A percentile compares a stretch with the other conserved stretches of the same genome.
Evolutionary conservation across 2,888 invertebrate species (phyloP).

Genomic region (Odontomyia ornata): DNA sequence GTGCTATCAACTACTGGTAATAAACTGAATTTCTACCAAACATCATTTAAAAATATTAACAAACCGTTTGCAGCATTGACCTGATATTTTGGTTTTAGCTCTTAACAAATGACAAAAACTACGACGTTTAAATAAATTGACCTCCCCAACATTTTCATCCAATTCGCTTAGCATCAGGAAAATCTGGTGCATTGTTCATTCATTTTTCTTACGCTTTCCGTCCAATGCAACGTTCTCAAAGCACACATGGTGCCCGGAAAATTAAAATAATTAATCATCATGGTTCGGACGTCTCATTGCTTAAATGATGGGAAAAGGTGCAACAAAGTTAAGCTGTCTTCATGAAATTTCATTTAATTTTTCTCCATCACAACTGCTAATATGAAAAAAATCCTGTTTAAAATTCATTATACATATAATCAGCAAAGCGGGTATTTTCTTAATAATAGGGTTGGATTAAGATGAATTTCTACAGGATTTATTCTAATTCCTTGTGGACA

Average conservation of each 20-base stretch:
- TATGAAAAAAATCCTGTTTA: background rate
- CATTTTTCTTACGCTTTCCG: constrained; percentile 24
- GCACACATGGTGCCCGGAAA: constrained; percentile 34
- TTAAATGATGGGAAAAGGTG: background rate
- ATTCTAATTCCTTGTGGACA: too few relatives aligned
- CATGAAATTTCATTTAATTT: background rate
- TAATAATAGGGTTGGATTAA: constrained; percentile 5
- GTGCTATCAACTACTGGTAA: too few relatives aligned
- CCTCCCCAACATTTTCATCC: background rate
- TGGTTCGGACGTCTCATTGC: constrained; percentile 6
- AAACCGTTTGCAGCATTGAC: background rate
- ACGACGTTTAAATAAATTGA: background rate
- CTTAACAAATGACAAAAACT: background rate
- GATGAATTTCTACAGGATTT: background rate
- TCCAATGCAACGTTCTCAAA: background rate
- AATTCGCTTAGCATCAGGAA: background rate
- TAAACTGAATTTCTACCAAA: too few relatives aligned
- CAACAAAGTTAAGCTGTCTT: background rate
- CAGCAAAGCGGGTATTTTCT: background rate
- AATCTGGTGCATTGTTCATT: constrained; percentile 29
- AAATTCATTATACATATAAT: background rate
- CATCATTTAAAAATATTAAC: too few relatives aligned
- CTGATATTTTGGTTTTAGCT: background rate
- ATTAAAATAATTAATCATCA: constrained; percentile 39
- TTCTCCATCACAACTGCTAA: background rate